These are phyloP conservation scores for Perca flavescens DNA, from an alignment of 2,113 vertebrate genomes.

Conservation along the genomic window DNA sequence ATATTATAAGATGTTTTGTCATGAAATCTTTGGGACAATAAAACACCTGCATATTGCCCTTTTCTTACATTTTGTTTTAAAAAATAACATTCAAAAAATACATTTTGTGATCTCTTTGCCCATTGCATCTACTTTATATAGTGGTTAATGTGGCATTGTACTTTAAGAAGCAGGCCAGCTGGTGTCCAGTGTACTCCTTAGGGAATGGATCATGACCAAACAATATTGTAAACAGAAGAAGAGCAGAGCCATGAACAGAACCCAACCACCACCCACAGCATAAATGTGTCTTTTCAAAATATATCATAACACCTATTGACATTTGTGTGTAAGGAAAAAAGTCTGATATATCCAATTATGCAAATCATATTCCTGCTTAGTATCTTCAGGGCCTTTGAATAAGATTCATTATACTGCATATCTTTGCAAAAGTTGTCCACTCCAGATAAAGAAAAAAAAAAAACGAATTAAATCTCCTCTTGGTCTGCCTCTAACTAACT, in stretches of 20 bases:
- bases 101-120: neutral
- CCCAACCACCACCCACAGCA: neutral
- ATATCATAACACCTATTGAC: neutral
- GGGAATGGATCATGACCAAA: constrained; percentile 14
- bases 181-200: constrained; percentile 3
- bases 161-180: neutral
- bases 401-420: neutral
- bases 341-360: neutral
- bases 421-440: neutral
- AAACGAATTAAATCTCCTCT: constrained; percentile 41
- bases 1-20: neutral
- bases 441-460: constrained; percentile 33
- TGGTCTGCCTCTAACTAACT: constrained; percentile 58
- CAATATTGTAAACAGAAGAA: constrained; percentile 11
- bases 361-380: neutral
- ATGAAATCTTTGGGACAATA: neutral
- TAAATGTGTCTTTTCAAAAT: neutral
- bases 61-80: neutral
- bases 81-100: neutral
- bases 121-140: neutral
- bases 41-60: neutral
- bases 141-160: neutral
- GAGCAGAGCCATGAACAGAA: neutral
- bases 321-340: neutral
- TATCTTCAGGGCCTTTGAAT: neutral